Conservation (phyloP, 1,140 invertebrate species). For the Atta cephalotes region DNA sequence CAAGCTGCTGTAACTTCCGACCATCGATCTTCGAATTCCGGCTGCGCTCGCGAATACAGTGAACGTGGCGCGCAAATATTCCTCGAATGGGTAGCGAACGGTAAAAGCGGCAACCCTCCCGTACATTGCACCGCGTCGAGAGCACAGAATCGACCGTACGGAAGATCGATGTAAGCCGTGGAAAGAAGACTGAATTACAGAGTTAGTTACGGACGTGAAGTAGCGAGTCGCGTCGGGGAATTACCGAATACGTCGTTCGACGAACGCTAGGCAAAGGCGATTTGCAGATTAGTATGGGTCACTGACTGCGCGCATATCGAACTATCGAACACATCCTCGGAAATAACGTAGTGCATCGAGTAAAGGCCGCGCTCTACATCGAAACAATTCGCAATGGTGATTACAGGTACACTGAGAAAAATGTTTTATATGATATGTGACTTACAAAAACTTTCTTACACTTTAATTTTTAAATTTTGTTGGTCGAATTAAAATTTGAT, state of each 20-base stretch:
- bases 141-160: slow-evolving; percentile 13
- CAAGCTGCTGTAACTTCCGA: slow-evolving; percentile 28
- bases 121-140: neutral
- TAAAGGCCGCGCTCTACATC: neutral
- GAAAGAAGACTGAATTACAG: slow-evolving; percentile 59
- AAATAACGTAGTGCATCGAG: neutral
- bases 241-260: slow-evolving; percentile 39
- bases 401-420: neutral
- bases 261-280: slow-evolving; percentile 43
- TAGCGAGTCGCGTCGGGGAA: slow-evolving; percentile 43
- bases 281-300: slow-evolving; percentile 46
- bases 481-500: too few species aligned
- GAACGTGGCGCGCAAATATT: slow-evolving; percentile 41
- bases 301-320: slow-evolving; percentile 33
- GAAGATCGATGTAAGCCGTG: slow-evolving; percentile 52
- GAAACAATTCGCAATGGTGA: neutral
- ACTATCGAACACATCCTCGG: slow-evolving; percentile 12
- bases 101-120: neutral
- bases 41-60: slow-evolving; percentile 19
- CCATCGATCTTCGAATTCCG: slow-evolving; percentile 54
- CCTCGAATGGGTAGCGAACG: neutral
- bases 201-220: slow-evolving; percentile 45
- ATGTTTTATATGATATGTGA: too few species aligned
- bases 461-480: too few species aligned
- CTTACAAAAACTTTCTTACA: too few species aligned